These are phyloP conservation scores for Leucosticte australis DNA, from an alignment of 2,113 vertebrate genomes.

Conservation along the genomic window DNA sequence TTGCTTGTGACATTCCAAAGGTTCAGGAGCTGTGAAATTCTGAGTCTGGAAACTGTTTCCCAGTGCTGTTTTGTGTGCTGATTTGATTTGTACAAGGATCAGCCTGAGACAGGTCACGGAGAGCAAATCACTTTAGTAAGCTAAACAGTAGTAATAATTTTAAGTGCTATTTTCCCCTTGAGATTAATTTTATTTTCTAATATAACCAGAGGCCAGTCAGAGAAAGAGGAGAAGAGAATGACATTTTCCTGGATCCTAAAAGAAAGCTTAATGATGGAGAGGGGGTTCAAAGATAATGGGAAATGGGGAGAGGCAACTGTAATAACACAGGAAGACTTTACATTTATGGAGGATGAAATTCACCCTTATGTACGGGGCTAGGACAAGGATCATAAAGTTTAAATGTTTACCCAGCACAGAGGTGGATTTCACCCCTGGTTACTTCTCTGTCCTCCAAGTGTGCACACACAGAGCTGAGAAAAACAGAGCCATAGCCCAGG, in stretches of 20 bases:
- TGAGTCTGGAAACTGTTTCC: slow-evolving; percentile 42
- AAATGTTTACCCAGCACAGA: slow-evolving; percentile 33
- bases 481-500: background rate
- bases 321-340: slow-evolving; percentile 46
- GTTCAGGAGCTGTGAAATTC: slow-evolving; percentile 52
- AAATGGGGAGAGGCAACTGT: slow-evolving; percentile 17
- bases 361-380: background rate
- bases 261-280: slow-evolving; percentile 58
- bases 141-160: slow-evolving; percentile 74
- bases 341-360: slow-evolving; percentile 48
- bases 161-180: slow-evolving; percentile 73
- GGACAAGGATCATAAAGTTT: slow-evolving; percentile 54
- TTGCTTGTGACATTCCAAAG: slow-evolving; percentile 50
- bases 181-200: slow-evolving; percentile 74
- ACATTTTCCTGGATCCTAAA: slow-evolving; percentile 61
- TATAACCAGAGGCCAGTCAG: slow-evolving; percentile 57
- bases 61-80: slow-evolving; percentile 58
- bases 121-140: slow-evolving; percentile 73
- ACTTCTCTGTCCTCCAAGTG: background rate
- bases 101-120: slow-evolving; percentile 60
- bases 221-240: slow-evolving; percentile 57
- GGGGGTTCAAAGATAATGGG: slow-evolving; percentile 41
- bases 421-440: slow-evolving; percentile 38
- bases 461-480: background rate
- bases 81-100: slow-evolving; percentile 70